Evolutionary conservation across 1,140 invertebrate genomes (phyloP), one percentile per base, ranked within the genome.

Genomic region (Steinernema feltiae): DNA sequence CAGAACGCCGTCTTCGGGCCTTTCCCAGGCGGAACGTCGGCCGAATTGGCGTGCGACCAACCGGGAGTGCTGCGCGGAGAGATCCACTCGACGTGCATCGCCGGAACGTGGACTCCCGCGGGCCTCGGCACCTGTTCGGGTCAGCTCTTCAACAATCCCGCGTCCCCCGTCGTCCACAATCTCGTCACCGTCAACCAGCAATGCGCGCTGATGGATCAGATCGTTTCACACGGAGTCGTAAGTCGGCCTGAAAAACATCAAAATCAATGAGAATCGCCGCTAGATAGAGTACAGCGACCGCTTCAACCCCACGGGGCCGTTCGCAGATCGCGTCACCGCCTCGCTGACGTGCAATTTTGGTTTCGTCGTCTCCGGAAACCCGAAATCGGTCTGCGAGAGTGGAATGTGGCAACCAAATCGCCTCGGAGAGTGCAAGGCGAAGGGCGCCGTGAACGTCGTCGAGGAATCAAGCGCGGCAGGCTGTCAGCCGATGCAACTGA

Each of bases 251-350:
- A 17, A 15, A 27, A 3, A 63, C 3, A 15, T 27, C n/a, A n/a
- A n/a, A n/a, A 63, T 63, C 24, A 3, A 3, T 21, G 12, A 15
- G 24, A 15, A 63, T 3, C 53, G 15, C 24, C 53, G 7, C 24
- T 27, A 63, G 53, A 63, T 63, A 3, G 53, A 48, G 31, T 48
- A 32, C 31, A 35, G 46, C 29, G 73, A 74, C 29, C 31, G 48
- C 12, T 74, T 69, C 24, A 74, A 74, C 24, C 21, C 73, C 0
- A 74, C 48, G 17, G 73, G 73, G 15, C 73, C 73, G 3, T 74
- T 74, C 27, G 27, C 48, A 15, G 46, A n/a, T 30, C 30, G 63
- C n/a, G 41, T 35, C 1, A 69, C 32, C 18, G 73, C 73, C 17
- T 30, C 48, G 21, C 30, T 74, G 1, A 69, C 29, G 18, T 74